Percentiles rank a stretch among this genome's conserved stretches.
Conservation (phyloP, 2,888 invertebrate genomes). For the Pycnomerus fuliginosus region DNA sequence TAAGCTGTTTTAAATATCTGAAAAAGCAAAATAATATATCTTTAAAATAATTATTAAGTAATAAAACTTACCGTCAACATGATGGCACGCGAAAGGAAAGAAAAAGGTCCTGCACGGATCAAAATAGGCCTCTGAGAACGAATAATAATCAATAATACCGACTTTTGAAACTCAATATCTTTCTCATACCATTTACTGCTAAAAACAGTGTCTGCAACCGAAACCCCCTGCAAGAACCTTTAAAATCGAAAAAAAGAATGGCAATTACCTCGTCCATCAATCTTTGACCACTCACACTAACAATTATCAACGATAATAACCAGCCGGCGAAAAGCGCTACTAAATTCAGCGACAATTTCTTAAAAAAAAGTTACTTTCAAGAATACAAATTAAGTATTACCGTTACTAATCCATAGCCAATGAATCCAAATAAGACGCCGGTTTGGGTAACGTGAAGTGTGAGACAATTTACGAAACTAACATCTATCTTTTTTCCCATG, state of each 20-base stretch:
- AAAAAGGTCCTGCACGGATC: conserved; percentile 16
- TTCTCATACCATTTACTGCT: conserved; percentile 6
- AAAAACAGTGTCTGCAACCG: conserved; percentile 5
- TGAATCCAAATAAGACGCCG: conserved; percentile 8
- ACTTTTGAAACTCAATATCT: conserved; percentile 5
- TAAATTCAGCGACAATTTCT: conserved; percentile 2
- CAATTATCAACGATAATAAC: conserved; percentile 3
- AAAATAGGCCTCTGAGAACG: conserved; percentile 8
- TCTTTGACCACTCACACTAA: conserved; percentile 5
- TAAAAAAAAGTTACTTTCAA: no score
- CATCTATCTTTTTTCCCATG: conserved; percentile 5
- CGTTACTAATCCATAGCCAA: conserved; percentile 7
- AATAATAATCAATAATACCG: conserved; percentile 3
- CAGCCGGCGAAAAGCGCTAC: conserved; percentile 4
- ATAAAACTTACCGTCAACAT: conserved; percentile 7
- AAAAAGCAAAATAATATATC: conserved; percentile 1
- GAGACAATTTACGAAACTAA: conserved; percentile 1
- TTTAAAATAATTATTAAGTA: not conserved
- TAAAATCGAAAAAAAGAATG: not conserved
- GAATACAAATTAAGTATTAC: conserved; percentile 1
- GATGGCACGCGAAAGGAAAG: conserved; percentile 6
- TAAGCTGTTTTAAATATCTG: conserved; percentile 8
- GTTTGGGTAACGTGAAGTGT: conserved; percentile 4
- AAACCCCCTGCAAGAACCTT: conserved; percentile 1
- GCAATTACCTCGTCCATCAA: conserved; percentile 3